Percentiles rank a stretch among this genome's conserved stretches.
phyloP scores from a whole-genome alignment of 2,113 vertebrate genomes.

The Turnix velox region DNA sequence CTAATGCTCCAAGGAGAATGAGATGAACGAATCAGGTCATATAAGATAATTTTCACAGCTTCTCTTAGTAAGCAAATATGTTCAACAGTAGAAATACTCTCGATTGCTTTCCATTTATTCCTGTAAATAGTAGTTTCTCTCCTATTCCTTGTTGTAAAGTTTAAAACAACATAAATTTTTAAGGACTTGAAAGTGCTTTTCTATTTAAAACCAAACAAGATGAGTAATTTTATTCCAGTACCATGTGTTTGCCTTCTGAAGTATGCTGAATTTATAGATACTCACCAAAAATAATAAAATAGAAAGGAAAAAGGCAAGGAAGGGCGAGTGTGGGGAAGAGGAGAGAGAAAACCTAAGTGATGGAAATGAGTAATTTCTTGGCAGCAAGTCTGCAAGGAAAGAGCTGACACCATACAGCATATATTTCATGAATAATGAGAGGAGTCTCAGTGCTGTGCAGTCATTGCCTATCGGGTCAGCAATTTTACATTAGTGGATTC shows the following conservation, averaged over 20 bases:
- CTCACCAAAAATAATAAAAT: constrained; percentile 63
- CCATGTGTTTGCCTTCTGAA: constrained; percentile 55
- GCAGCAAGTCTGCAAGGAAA: constrained; percentile 66
- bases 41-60: neutral
- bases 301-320: neutral
- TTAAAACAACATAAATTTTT: constrained; percentile 74
- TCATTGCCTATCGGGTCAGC: constrained; percentile 79
- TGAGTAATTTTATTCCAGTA: constrained; percentile 73
- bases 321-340: no score
- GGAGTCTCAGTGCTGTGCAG: constrained; percentile 65
- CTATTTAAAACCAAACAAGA: constrained; percentile 73
- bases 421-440: constrained; percentile 82
- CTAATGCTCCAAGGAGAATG: neutral
- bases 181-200: constrained; percentile 69
- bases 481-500: constrained; percentile 79
- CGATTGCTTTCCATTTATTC: constrained; percentile 60
- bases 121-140: constrained; percentile 23
- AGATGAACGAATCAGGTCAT: constrained; percentile 32
- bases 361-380: constrained; percentile 77
- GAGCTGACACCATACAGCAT: constrained; percentile 56
- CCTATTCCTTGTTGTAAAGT: constrained; percentile 54
- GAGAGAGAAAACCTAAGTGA: constrained; percentile 54
- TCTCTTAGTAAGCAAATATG: neutral
- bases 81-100: constrained; percentile 18
- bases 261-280: constrained; percentile 67